These are phyloP conservation scores for Ditylenchus weischeri DNA, from an alignment of 2,888 invertebrate genomes.

Conservation along the genomic window DNA sequence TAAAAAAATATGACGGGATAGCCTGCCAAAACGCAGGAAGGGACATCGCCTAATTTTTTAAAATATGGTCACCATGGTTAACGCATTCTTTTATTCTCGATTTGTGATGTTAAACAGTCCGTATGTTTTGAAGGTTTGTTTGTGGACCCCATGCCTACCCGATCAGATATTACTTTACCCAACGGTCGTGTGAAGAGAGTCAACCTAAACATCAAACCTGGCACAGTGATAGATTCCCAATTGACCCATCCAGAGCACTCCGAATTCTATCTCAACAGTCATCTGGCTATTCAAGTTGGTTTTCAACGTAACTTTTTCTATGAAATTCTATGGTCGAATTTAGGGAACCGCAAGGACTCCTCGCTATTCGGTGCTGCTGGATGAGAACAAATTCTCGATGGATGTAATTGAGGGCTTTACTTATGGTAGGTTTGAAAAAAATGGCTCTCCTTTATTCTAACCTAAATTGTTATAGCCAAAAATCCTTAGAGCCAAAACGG, in stretches of 20 bases:
- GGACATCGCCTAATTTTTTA: neutral
- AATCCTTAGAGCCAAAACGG: too few relatives aligned
- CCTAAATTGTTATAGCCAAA: too few relatives aligned
- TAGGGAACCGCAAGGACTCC: slow-evolving; percentile 53
- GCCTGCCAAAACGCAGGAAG: too few relatives aligned
- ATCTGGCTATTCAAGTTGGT: slow-evolving; percentile 38
- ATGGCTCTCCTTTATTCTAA: too few relatives aligned
- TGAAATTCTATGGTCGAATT: neutral
- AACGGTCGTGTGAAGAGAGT: slow-evolving; percentile 7
- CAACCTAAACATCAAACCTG: slow-evolving; percentile 41
- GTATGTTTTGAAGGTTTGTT: neutral
- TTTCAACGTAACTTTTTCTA: slow-evolving; percentile 6
- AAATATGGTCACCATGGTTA: neutral
- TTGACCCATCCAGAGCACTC: slow-evolving; percentile 43
- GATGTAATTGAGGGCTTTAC: slow-evolving; percentile 46
- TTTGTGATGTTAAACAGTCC: neutral
- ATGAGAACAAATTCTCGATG: slow-evolving; percentile 42
- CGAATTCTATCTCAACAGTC: slow-evolving; percentile 52
- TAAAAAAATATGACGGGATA: too few relatives aligned
- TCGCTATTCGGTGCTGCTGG: slow-evolving; percentile 50
- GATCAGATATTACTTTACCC: neutral
- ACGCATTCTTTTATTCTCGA: neutral
- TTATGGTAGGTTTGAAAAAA: slow-evolving; percentile 24
- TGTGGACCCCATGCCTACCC: neutral
- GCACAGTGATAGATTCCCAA: slow-evolving; percentile 45